A percentile compares a stretch with the other conserved stretches of the same genome.
Conservation (phyloP, 2,797 vertebrate genomes). For the Eulemur coronatus region DNA sequence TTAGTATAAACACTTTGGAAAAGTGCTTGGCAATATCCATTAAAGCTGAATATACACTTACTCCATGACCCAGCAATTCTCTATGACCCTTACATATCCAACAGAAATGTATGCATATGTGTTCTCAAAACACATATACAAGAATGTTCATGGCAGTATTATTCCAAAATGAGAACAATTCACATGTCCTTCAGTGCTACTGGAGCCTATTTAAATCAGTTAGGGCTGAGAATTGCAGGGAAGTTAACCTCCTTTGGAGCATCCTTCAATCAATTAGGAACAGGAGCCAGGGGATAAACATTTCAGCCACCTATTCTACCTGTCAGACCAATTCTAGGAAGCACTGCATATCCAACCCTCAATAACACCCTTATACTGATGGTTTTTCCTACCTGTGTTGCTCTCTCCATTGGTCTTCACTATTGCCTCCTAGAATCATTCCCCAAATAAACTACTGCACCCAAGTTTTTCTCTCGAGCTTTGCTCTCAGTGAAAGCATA, state of each 20-base stretch:
- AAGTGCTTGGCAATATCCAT: not conserved
- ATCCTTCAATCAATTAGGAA: not conserved
- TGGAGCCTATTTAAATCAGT: not conserved
- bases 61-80: not conserved
- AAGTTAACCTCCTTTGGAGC: not conserved
- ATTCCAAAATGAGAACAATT: slow-evolving; percentile 16
- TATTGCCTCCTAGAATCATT: not conserved
- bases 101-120: not conserved
- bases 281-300: not conserved
- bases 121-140: not conserved
- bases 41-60: slow-evolving; percentile 32
- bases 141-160: not conserved
- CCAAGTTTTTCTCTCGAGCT: not conserved
- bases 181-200: not conserved
- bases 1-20: not conserved
- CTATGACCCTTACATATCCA: not conserved
- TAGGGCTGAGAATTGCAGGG: not conserved
- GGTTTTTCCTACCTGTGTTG: not conserved
- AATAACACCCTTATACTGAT: not conserved
- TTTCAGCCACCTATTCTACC: not conserved
- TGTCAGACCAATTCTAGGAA: not conserved
- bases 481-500: not conserved
- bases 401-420: not conserved
- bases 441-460: not conserved
- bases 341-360: not conserved